These are phyloP conservation scores for Odobenus rosmarus DNA, from an alignment of 2,113 vertebrate species.

Conservation along the genomic window DNA sequence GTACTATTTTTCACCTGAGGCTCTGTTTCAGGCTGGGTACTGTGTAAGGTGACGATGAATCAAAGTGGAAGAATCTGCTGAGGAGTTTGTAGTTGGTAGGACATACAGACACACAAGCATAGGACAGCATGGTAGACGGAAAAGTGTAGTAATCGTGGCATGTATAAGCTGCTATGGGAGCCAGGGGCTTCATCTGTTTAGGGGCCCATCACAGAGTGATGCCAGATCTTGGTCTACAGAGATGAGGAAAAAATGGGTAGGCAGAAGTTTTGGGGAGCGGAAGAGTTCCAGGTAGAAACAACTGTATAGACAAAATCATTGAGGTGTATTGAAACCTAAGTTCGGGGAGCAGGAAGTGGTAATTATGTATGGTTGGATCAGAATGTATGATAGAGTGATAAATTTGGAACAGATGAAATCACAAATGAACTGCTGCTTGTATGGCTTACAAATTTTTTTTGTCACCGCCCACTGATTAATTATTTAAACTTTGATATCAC, in stretches of 20 bases:
- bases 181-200: neutral
- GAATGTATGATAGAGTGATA: neutral
- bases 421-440: neutral
- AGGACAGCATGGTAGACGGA: neutral
- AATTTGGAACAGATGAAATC: neutral
- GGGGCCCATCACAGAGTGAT: neutral
- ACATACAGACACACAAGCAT: neutral
- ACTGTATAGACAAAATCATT: neutral
- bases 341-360: neutral
- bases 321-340: neutral
- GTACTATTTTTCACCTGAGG: neutral
- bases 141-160: neutral
- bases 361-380: neutral
- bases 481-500: constrained; percentile 43
- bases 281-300: neutral
- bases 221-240: neutral
- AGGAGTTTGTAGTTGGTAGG: neutral
- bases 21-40: neutral
- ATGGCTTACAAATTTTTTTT: neutral
- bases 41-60: neutral
- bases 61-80: neutral
- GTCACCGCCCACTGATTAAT: neutral
- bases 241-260: neutral
- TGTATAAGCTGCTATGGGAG: neutral
- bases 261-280: neutral